Evolutionary conservation across 2,888 invertebrate species (phyloP).

Genomic region (Apeira syringaria): DNA sequence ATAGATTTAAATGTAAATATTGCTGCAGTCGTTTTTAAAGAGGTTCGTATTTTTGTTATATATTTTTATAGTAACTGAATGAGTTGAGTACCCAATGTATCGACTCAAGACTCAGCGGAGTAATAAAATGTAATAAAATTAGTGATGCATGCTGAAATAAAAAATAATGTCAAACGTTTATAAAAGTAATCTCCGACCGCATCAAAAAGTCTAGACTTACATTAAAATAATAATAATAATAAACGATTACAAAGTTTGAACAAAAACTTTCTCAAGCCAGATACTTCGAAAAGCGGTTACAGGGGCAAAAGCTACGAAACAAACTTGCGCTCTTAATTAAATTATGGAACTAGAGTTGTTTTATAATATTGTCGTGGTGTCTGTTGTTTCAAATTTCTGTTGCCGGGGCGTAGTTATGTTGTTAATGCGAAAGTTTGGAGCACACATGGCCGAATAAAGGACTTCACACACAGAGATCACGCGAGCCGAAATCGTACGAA

Average conservation of each 20-base stretch:
- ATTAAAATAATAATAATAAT: constrained; percentile 27
- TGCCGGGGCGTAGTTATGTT: constrained; percentile 5
- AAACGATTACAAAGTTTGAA: constrained; percentile 29
- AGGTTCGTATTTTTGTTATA: too few relatives aligned
- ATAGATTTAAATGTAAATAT: too few relatives aligned
- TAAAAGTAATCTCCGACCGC: too few relatives aligned
- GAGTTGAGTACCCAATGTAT: too few relatives aligned
- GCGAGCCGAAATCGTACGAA: too few relatives aligned
- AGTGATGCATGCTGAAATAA: too few relatives aligned
- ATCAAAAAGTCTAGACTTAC: constrained; percentile 20
- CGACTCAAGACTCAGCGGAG: too few relatives aligned
- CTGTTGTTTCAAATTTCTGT: constrained; percentile 14
- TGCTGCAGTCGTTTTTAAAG: too few relatives aligned
- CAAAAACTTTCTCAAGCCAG: constrained; percentile 23
- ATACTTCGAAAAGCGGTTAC: constrained; percentile 29
- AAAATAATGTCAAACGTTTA: too few relatives aligned
- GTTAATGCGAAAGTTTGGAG: constrained; percentile 7
- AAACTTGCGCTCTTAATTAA: constrained; percentile 28
- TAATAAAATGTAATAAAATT: too few relatives aligned
- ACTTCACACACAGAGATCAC: neutral
- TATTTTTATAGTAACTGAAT: too few relatives aligned
- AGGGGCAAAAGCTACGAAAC: constrained; percentile 19
- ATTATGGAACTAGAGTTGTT: constrained; percentile 23
- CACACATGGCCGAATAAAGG: neutral
- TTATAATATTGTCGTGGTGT: constrained; percentile 21